Conservation (phyloP, 2,888 invertebrate species). For the Chromoteleia sp. region DNA sequence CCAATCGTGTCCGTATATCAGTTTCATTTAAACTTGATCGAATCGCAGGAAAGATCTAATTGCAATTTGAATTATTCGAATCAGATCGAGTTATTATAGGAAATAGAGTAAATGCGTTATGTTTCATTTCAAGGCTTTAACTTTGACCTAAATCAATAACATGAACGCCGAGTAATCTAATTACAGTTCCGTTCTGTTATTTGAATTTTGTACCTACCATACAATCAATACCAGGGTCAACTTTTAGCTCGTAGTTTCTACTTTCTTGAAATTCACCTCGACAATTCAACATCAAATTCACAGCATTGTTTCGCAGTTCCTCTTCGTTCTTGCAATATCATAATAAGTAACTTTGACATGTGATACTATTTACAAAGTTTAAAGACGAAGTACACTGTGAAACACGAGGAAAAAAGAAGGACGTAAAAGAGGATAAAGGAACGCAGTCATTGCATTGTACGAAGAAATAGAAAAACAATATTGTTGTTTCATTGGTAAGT, state of each 20-base stretch:
- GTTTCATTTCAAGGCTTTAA: conserved; percentile 18
- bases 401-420: conserved; percentile 39
- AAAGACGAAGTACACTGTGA: conserved; percentile 30
- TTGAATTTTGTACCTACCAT: conserved; percentile 23
- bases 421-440: conserved; percentile 55
- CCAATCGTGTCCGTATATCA: background rate
- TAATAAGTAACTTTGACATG: conserved; percentile 61
- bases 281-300: background rate
- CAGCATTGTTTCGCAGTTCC: conserved; percentile 25
- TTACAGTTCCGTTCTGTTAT: background rate
- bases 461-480: conserved; percentile 80
- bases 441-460: conserved; percentile 63
- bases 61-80: background rate
- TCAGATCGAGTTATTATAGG: conserved; percentile 9
- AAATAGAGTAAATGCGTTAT: conserved; percentile 16
- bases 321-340: conserved; percentile 36
- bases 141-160: conserved; percentile 37
- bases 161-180: conserved; percentile 20
- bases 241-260: background rate
- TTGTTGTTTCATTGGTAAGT: conserved; percentile 83
- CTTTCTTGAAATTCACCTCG: background rate
- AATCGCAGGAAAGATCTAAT: conserved; percentile 4
- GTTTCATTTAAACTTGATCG: background rate
- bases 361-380: conserved; percentile 67
- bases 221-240: conserved; percentile 7